These are phyloP conservation scores for Agelas oroides DNA, from an alignment of 37 sponge, comb jelly and placozoan genomes.

Conservation along the genomic window DNA sequence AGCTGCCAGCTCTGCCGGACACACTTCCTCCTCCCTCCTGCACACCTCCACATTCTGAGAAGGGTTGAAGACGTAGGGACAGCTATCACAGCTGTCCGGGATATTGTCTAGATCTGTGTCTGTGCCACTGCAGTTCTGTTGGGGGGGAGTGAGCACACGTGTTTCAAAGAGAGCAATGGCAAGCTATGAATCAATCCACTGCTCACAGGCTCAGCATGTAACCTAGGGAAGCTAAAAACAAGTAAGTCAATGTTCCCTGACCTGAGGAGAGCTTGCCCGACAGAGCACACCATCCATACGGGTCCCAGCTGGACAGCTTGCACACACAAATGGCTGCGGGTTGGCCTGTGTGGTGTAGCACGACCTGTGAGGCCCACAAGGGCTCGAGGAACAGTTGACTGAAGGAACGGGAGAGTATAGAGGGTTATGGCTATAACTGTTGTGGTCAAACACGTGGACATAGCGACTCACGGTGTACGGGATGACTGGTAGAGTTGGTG, in stretches of 20 bases:
- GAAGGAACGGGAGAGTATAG: neutral
- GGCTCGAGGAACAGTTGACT: neutral
- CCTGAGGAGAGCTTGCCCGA: neutral
- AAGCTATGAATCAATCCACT: too few relatives aligned
- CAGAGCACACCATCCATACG: slow-evolving; percentile 27
- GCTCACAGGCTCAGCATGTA: too few relatives aligned
- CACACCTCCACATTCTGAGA: slow-evolving; percentile 1
- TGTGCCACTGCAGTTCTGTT: slow-evolving; percentile 14
- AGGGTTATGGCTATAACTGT: too few relatives aligned
- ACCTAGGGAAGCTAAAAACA: too few relatives aligned
- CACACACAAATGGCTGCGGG: slow-evolving; percentile 10
- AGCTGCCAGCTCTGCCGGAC: slow-evolving; percentile 25
- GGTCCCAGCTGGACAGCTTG: slow-evolving; percentile 4
- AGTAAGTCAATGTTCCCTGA: too few relatives aligned
- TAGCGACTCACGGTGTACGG: slow-evolving; percentile 3
- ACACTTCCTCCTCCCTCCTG: neutral
- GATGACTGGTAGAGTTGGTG: slow-evolving; percentile 8
- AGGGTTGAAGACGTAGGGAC: slow-evolving; percentile 61
- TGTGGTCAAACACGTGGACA: too few relatives aligned
- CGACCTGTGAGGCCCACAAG: neutral
- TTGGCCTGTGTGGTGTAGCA: neutral
- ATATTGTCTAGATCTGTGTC: slow-evolving; percentile 45
- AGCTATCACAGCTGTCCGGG: slow-evolving; percentile 58
- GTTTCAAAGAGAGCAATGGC: too few relatives aligned
- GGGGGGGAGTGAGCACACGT: neutral